Percentiles rank a stretch among this genome's conserved stretches.
Conservation (phyloP, 2,113 vertebrate species). For the Hypanus sabinus region DNA sequence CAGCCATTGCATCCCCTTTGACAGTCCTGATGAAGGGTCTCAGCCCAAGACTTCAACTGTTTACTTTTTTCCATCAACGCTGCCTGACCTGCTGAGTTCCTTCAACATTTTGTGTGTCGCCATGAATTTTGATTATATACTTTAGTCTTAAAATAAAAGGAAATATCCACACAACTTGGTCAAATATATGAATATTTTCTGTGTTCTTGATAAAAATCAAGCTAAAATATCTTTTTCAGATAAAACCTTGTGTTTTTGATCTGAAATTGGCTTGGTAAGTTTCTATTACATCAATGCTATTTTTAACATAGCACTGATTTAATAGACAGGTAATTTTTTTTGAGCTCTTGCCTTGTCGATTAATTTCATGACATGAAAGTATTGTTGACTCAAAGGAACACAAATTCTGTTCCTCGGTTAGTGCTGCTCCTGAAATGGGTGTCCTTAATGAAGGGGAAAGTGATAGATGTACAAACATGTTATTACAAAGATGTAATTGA, state of each 20-base stretch:
- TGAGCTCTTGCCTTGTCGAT: not conserved
- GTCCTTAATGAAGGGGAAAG: not conserved
- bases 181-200: not conserved
- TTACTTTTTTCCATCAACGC: no score
- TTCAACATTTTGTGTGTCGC: no score
- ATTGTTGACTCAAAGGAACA: not conserved
- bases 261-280: not conserved
- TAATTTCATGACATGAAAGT: not conserved
- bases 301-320: not conserved
- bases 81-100: no score
- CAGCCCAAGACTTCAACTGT: no score
- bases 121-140: not conserved
- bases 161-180: not conserved
- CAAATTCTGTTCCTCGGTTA: not conserved
- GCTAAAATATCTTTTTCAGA: not conserved
- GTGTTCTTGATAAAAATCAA: not conserved
- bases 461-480: not conserved
- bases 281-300: not conserved
- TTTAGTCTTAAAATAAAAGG: not conserved
- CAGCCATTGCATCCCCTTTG: no score
- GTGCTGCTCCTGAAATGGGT: not conserved
- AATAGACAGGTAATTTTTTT: slow-evolving; percentile 24
- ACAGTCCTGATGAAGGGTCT: no score
- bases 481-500: not conserved
- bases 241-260: not conserved